Evolutionary conservation across 1,140 invertebrate genomes (phyloP).

Genomic region (Penaeus japonicus): DNA sequence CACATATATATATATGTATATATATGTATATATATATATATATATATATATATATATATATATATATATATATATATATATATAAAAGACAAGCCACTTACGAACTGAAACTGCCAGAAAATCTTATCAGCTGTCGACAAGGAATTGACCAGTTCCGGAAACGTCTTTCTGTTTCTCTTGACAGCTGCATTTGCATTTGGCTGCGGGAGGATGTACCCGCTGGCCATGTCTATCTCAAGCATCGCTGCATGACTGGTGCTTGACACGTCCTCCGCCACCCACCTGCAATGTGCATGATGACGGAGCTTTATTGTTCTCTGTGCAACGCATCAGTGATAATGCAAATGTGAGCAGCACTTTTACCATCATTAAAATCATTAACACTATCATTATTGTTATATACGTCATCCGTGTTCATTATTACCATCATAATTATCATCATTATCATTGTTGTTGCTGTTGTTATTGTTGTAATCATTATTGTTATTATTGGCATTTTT

Average conservation of each 20-base stretch:
- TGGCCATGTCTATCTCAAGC: slow-evolving; percentile 70
- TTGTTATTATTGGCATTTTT: too few relatives aligned
- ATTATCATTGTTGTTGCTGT: too few relatives aligned
- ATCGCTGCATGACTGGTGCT: slow-evolving; percentile 67
- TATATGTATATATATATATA: too few relatives aligned
- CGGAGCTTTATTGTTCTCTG: slow-evolving; percentile 60
- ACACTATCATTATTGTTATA: too few relatives aligned
- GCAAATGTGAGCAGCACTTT: too few relatives aligned
- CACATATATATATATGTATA: too few relatives aligned
- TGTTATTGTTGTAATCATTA: too few relatives aligned
- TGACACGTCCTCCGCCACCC: slow-evolving; percentile 44
- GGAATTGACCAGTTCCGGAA: slow-evolving; percentile 62
- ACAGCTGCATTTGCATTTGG: slow-evolving; percentile 68
- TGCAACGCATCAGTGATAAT: neutral
- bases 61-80: too few relatives aligned
- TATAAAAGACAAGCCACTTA: neutral
- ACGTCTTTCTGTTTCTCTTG: slow-evolving; percentile 45
- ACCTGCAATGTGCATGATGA: slow-evolving; percentile 17
- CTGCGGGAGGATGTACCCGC: slow-evolving; percentile 70
- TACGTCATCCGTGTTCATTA: too few relatives aligned
- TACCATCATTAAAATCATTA: too few relatives aligned
- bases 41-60: too few relatives aligned
- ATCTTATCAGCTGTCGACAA: slow-evolving; percentile 45
- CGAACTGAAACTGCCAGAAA: slow-evolving; percentile 38
- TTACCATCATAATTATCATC: too few relatives aligned